These are phyloP conservation scores for Acanthisitta chloris DNA, from an alignment of 2,113 vertebrate genomes.

Conservation along the genomic window DNA sequence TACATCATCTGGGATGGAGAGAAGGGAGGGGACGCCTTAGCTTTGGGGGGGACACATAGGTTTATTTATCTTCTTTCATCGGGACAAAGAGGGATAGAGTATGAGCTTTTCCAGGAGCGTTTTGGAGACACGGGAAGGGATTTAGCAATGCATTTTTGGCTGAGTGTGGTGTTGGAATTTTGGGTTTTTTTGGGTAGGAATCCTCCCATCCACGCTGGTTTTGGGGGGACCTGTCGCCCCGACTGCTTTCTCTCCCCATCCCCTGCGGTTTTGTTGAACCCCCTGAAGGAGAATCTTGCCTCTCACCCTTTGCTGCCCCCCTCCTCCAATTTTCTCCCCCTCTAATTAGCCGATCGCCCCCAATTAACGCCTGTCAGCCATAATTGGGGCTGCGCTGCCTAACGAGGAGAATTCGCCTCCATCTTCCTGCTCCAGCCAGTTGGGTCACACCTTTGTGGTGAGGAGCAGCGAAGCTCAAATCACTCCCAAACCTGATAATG, in stretches of 20 bases:
- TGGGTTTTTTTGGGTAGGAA: neutral
- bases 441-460: neutral
- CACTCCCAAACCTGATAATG: no score
- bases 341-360: neutral
- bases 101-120: neutral
- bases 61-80: neutral
- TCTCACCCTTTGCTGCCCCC: neutral
- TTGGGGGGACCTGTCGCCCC: neutral
- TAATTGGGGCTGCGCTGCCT: neutral
- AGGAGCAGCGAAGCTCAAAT: neutral
- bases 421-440: neutral
- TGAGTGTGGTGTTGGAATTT: neutral
- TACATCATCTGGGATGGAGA: neutral
- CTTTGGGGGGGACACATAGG: neutral
- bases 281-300: neutral
- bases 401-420: neutral
- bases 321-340: neutral
- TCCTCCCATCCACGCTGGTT: neutral
- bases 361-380: neutral
- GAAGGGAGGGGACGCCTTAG: neutral
- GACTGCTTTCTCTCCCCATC: neutral
- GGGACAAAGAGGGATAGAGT: neutral
- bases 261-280: neutral
- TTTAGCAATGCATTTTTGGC: neutral
- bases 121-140: accelerated